Evolutionary conservation across 2,113 vertebrate genomes (phyloP).

Genomic region (Alethe diademata): DNA sequence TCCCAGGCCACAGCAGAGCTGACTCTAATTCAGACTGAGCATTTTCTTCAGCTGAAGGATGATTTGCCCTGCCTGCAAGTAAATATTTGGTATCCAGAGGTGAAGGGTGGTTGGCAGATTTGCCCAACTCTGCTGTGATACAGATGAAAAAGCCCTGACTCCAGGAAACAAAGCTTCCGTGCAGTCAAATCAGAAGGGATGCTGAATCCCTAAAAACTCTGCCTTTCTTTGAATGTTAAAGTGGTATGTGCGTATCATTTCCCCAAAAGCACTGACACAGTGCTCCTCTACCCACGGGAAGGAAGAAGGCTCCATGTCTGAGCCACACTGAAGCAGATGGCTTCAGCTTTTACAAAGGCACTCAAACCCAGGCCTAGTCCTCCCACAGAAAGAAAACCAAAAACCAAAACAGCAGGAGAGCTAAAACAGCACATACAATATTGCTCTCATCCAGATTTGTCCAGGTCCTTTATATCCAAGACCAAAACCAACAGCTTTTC

Average conservation of each 20-base stretch:
- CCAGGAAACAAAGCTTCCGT: neutral
- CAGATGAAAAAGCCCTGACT: neutral
- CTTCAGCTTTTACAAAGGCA: neutral
- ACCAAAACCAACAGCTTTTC: neutral
- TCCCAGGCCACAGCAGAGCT: neutral
- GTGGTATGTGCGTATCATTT: fast-evolving
- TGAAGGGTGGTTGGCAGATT: neutral
- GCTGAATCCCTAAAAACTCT: neutral
- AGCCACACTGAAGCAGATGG: neutral
- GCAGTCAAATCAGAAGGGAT: neutral
- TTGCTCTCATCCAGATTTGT: neutral
- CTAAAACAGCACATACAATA: neutral
- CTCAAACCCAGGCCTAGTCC: neutral
- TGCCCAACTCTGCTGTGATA: neutral
- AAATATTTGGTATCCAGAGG: slow-evolving; percentile 3
- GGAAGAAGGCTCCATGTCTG: neutral
- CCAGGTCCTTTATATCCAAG: neutral
- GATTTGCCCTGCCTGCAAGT: neutral
- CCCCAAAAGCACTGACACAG: neutral
- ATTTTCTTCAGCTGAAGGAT: neutral
- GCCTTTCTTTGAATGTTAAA: neutral
- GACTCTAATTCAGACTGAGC: neutral
- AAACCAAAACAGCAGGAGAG: neutral
- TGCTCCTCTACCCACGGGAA: neutral
- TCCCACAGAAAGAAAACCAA: neutral